A percentile compares a stretch with the other conserved stretches of the same genome.
These are phyloP conservation scores for Symphodus melops DNA, from an alignment of 2,113 vertebrate species.

Conservation along the genomic window DNA sequence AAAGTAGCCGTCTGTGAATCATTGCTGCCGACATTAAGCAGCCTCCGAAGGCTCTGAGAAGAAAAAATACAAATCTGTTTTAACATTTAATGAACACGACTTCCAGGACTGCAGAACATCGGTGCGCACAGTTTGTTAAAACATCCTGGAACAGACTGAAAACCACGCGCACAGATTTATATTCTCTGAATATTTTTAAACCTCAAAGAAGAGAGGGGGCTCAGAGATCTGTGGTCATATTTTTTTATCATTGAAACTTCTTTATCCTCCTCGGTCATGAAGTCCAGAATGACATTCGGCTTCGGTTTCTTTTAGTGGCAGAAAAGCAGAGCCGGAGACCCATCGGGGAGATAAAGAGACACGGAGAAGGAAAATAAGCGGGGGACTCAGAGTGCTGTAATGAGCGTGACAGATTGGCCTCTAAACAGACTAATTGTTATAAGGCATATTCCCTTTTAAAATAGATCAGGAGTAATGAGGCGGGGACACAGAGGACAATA, in stretches of 20 bases:
- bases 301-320: not conserved
- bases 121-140: no score
- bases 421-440: conserved; percentile 74
- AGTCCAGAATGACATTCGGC: not conserved
- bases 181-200: no score
- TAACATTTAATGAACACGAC: no score
- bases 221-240: not conserved
- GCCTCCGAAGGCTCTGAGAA: no score
- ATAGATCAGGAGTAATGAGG: conserved; percentile 77
- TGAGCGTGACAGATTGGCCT: conserved; percentile 69
- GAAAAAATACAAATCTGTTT: no score
- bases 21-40: no score
- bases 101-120: no score
- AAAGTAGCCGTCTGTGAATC: not conserved
- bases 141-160: no score
- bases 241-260: conserved; percentile 15
- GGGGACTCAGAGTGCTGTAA: conserved; percentile 49
- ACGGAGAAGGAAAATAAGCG: conserved; percentile 19
- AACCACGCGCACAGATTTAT: no score
- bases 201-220: no score
- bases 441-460: conserved; percentile 75
- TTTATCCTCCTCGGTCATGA: conserved; percentile 1
- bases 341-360: conserved; percentile 6
- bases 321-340: conserved; percentile 14
- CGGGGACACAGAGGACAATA: conserved; percentile 61